Evolutionary conservation across 2,113 vertebrate species (phyloP), one percentile per base, ranked within the genome.

Genomic region (Fregata magnificens): DNA sequence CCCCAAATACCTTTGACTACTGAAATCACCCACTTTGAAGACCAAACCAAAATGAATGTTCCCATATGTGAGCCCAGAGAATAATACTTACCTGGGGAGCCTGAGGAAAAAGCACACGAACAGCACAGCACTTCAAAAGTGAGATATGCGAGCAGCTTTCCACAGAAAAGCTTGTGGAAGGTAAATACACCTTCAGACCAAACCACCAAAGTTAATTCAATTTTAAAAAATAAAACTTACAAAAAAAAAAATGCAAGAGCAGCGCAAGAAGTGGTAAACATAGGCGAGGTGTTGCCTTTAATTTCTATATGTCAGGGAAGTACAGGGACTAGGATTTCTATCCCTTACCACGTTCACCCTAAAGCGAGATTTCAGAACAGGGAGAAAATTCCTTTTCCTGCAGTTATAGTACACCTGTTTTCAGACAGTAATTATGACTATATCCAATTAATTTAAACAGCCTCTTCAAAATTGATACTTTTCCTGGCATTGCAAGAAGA

Each of bases 311-410:
- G 6, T 40, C 32, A 59, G 58, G n/a, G 38, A 70, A 88, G 47
- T 44, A 38, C 29, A n/a, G 0, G 0, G 18, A 40, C 9, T 24
- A 38, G n/a, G 76, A 77, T 80, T 91, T 93, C 81, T 45, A 29
- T 7, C 26, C 32, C 5, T 6, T 56, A 53, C 63, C 31, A 26
- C 0, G 0, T 19, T 66, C 44, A 59, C 17, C 16, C 9, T 36
- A 15, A 63, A 72, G 38, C n/a, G 70, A 32, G 25, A 63, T 71
- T 72, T 69, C 66, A 52, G n/a, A 82, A 78, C 7, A 17, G 34
- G 13, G 40, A 71, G 44, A 73, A 91, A 24, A 11, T 19, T 62
- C 26, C 29, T 72, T 52, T 49, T 72, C n/a, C 74, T 52, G 50
- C 25, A 19, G 42, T 28, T 63, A 8, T n/a, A 88, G 73, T 38